phyloP scores from a whole-genome alignment of 2,888 invertebrate species.

The Andricus curvator region DNA sequence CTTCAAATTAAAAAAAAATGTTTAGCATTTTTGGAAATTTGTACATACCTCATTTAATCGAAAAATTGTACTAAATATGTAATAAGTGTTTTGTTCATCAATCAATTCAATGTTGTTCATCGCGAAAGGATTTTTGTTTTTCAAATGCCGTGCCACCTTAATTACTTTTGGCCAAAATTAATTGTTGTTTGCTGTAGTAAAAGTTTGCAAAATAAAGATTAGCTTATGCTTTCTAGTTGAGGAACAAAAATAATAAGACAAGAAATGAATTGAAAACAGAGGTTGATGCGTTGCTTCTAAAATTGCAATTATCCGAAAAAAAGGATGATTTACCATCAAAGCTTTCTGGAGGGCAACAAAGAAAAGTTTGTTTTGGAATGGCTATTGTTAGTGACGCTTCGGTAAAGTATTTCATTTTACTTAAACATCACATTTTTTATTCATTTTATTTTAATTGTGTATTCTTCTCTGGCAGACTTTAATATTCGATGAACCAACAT shows the following conservation, averaged over 20 bases:
- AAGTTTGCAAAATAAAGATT: too few relatives aligned
- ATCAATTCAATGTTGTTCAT: too few relatives aligned
- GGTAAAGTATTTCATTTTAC: conserved; percentile 65
- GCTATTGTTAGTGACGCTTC: conserved; percentile 88
- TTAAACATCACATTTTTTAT: conserved; percentile 9
- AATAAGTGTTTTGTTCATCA: too few relatives aligned
- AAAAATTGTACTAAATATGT: too few relatives aligned
- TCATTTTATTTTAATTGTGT: too few relatives aligned
- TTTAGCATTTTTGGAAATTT: too few relatives aligned
- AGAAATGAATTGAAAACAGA: conserved; percentile 78
- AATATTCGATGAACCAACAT: conserved; percentile 90
- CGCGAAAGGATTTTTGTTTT: too few relatives aligned
- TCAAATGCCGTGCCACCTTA: too few relatives aligned
- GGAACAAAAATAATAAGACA: conserved; percentile 79
- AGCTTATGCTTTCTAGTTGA: conserved; percentile 79
- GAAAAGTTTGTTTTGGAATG: conserved; percentile 91
- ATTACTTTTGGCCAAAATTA: too few relatives aligned
- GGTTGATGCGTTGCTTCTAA: conserved; percentile 80
- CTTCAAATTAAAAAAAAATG: too few relatives aligned
- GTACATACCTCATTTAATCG: too few relatives aligned
- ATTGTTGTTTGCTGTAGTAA: too few relatives aligned
- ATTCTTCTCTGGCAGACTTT: conserved; percentile 72
- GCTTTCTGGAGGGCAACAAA: conserved; percentile 95
- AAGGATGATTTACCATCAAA: conserved; percentile 80
- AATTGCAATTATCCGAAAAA: conserved; percentile 84